phyloP scores from a whole-genome alignment of 2,113 vertebrate species.

The Brienomyrus brachyistius region DNA sequence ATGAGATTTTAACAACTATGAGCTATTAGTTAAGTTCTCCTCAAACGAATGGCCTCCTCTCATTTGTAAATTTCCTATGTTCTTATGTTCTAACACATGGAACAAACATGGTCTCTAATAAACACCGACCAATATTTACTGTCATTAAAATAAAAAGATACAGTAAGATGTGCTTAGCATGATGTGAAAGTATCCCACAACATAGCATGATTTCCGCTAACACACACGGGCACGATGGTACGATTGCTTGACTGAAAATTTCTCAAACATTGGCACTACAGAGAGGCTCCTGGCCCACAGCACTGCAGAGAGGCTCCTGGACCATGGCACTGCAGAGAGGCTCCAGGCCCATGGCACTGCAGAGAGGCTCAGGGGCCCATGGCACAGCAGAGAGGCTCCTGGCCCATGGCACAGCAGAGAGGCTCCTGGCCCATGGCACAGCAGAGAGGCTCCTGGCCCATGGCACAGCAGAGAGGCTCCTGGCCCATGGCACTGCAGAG shows the following conservation, averaged over 20 bases:
- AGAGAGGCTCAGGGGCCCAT: neutral
- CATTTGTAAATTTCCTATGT: too few relatives aligned
- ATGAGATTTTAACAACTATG: too few relatives aligned
- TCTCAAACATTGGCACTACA: neutral
- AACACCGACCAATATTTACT: neutral
- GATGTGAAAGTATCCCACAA: neutral
- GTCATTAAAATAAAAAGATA: neutral
- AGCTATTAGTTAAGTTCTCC: too few relatives aligned
- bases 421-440: too few relatives aligned
- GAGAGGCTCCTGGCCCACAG: neutral
- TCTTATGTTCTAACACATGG: too few relatives aligned
- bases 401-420: neutral
- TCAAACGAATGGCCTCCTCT: too few relatives aligned
- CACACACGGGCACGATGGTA: neutral
- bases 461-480: too few relatives aligned
- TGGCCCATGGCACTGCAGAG: too few relatives aligned
- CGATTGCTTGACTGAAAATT: neutral
- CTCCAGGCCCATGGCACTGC: too few relatives aligned
- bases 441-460: too few relatives aligned
- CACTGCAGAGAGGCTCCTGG: neutral
- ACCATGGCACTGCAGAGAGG: neutral
- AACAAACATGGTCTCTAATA: neutral
- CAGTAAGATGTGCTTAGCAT: neutral
- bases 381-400: neutral
- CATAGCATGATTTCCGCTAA: neutral